Conservation (phyloP, 2,797 vertebrate species). For the Anguilla pacifica region DNA sequence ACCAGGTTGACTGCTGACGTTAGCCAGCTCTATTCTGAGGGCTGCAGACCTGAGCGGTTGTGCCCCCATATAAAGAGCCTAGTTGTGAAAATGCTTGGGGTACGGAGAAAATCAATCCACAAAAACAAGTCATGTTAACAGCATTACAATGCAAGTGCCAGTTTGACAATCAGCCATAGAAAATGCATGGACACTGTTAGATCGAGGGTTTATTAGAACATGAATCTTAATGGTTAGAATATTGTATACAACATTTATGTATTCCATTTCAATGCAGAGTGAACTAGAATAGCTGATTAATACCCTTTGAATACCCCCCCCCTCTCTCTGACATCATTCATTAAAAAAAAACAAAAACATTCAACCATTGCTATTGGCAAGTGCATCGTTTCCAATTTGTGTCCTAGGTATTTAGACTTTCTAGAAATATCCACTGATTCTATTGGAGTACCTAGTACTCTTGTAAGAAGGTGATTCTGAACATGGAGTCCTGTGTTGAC, state of each 20-base stretch:
- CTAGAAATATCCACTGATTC: not conserved
- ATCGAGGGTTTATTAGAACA: not conserved
- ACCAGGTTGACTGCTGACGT: slow-evolving; percentile 50
- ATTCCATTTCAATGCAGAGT: not conserved
- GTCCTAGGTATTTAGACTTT: not conserved
- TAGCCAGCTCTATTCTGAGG: slow-evolving; percentile 47
- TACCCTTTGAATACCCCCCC: not conserved
- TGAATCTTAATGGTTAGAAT: too few relatives aligned
- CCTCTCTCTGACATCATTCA: not conserved
- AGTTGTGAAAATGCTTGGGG: slow-evolving; percentile 6
- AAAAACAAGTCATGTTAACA: not conserved
- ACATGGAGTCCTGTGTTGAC: not conserved
- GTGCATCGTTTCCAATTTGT: not conserved
- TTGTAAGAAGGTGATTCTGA: not conserved
- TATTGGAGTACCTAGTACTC: not conserved
- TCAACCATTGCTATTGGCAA: not conserved
- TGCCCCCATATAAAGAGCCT: slow-evolving; percentile 31
- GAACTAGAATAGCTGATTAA: not conserved
- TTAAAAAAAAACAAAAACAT: too few relatives aligned
- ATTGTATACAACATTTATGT: not conserved
- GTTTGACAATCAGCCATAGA: not conserved
- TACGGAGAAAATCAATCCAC: not conserved
- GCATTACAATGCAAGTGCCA: not conserved
- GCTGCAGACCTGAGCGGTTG: not conserved
- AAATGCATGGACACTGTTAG: not conserved